Conservation (phyloP, 2,113 vertebrate species). For the Phrynosoma blainvillii region DNA sequence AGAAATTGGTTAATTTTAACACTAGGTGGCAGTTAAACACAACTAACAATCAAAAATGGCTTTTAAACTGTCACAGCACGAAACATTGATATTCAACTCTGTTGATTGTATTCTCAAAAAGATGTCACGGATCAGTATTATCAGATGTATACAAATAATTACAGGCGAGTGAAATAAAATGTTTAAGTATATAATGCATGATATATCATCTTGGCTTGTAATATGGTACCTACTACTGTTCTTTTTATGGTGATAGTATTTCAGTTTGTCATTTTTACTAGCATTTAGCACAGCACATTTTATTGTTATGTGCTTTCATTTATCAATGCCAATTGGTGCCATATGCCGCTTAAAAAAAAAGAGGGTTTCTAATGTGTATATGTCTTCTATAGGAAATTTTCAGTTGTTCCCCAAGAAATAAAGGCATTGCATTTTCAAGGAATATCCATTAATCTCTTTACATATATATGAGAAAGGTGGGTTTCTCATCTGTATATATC, state of each 20-base stretch:
- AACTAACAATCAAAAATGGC: slow-evolving; percentile 66
- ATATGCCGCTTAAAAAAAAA: slow-evolving; percentile 60
- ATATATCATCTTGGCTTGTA: slow-evolving; percentile 64
- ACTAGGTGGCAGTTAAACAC: slow-evolving; percentile 83
- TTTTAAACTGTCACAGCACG: slow-evolving; percentile 52
- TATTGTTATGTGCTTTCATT: slow-evolving; percentile 68
- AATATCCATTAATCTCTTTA: background rate
- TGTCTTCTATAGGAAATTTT: background rate
- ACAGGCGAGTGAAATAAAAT: slow-evolving; percentile 73
- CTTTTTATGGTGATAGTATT: slow-evolving; percentile 68
- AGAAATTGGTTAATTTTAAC: slow-evolving; percentile 67
- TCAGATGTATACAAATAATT: slow-evolving; percentile 77
- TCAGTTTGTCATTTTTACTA: slow-evolving; percentile 78
- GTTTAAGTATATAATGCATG: slow-evolving; percentile 65
- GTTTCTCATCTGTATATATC: background rate
- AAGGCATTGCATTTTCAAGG: background rate
- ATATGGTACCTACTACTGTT: slow-evolving; percentile 64
- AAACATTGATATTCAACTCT: slow-evolving; percentile 68
- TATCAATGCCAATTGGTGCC: slow-evolving; percentile 70
- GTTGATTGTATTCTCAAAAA: slow-evolving; percentile 77
- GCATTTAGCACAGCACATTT: slow-evolving; percentile 63
- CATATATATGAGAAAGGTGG: no score
- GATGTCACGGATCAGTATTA: slow-evolving; percentile 74
- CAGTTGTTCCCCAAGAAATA: background rate
- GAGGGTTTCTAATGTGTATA: slow-evolving; percentile 40